Evolutionary conservation across 2,888 invertebrate species (phyloP).

Genomic region (Oscheius myriophilus): DNA sequence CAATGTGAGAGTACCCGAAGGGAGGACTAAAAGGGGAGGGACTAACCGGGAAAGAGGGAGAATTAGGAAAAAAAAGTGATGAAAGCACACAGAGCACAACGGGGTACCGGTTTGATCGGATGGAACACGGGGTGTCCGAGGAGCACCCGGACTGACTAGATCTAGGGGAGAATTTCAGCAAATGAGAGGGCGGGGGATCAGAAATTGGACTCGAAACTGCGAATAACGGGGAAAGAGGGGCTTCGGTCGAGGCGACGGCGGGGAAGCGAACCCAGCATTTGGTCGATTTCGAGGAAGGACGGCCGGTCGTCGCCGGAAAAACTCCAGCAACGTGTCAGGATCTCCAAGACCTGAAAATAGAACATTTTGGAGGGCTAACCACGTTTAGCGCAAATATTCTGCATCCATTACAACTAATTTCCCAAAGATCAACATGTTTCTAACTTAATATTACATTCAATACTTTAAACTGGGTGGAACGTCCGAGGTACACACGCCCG

Average conservation of each 20-base stretch:
- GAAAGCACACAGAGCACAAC: conserved; percentile 21
- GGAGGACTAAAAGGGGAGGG: not conserved
- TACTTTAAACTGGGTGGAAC: no score
- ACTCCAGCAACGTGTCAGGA: conserved; percentile 90
- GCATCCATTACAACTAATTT: no score
- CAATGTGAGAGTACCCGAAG: conserved; percentile 2
- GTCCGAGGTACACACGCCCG: no score
- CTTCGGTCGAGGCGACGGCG: conserved; percentile 93
- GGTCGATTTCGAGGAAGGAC: conserved; percentile 86
- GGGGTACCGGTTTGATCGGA: conserved; percentile 10
- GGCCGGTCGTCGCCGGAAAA: conserved; percentile 86
- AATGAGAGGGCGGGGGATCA: conserved; percentile 10
- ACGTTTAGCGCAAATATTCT: no score
- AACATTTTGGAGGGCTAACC: not conserved
- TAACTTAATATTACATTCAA: no score
- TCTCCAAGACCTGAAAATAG: conserved; percentile 81
- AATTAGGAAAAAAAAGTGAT: not conserved
- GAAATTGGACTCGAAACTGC: conserved; percentile 51
- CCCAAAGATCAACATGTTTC: no score
- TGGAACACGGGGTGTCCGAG: no score
- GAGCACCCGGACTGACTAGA: no score
- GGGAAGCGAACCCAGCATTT: conserved; percentile 87
- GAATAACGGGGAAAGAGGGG: conserved; percentile 86
- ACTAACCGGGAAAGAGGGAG: no score
- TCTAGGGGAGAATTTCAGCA: not conserved